phyloP scores from a whole-genome alignment of 1,140 invertebrate species.

The Drosophila prosaltans region DNA sequence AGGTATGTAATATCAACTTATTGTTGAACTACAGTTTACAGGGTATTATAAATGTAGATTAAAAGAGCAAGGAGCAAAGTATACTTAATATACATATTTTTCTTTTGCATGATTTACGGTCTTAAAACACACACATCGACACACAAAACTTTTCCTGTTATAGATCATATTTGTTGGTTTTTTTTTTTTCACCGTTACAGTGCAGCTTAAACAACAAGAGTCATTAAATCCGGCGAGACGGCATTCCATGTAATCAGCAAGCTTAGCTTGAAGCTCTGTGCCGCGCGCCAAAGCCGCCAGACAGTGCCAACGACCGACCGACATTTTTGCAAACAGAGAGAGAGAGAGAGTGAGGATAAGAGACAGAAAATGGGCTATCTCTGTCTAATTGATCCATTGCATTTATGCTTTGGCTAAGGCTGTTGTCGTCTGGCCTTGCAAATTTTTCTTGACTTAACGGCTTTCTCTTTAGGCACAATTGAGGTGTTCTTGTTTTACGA shows the following conservation, averaged over 20 bases:
- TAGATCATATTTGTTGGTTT: constrained; percentile 9
- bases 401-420: constrained; percentile 59
- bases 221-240: constrained; percentile 80
- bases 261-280: constrained; percentile 31
- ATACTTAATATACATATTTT: background rate
- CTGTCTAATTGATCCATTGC: constrained; percentile 75
- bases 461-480: constrained; percentile 55
- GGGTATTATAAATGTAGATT: constrained; percentile 36
- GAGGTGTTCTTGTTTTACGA: no score
- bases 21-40: background rate
- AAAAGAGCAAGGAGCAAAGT: constrained; percentile 35
- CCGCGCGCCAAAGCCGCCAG: constrained; percentile 24
- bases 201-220: constrained; percentile 48
- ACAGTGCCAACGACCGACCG: constrained; percentile 59
- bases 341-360: constrained; percentile 34
- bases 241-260: constrained; percentile 76
- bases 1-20: no score
- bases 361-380: constrained; percentile 30
- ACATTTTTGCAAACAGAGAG: constrained; percentile 68
- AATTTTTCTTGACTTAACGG: constrained; percentile 29
- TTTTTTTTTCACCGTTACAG: constrained; percentile 67
- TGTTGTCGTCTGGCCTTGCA: constrained; percentile 34
- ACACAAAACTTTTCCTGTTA: background rate
- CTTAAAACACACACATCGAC: constrained; percentile 1
- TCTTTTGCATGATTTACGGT: constrained; percentile 24